Evolutionary conservation across 1,140 invertebrate genomes (phyloP), one percentile per base, ranked within the genome.

Genomic region (Pseudomyrmex dendroicus): DNA sequence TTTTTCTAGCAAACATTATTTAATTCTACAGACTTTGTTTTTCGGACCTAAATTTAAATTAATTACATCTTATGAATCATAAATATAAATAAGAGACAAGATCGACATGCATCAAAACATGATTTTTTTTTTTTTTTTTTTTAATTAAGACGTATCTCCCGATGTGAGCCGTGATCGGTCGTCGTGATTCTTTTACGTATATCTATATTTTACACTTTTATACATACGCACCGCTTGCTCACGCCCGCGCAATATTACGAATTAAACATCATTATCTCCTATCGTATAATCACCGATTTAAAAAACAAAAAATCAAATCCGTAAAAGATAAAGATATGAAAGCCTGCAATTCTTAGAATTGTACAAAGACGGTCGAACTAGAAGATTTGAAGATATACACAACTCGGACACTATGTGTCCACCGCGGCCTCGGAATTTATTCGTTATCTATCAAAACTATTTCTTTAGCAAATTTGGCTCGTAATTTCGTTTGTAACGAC

Each of bases 31-130:
- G 67, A 82, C 52, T 82, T 84, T 12, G 8, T 84, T 70, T 86
- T 68, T 52, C 62, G 52, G 56, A n/a, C 54, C 57, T 74, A 77
- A 22, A 62, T 85, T 90, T 91, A 90, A 91, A 87, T 90, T 90
- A 91, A 86, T 77, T 86, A 90, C 84, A 89, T 80, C 35, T 76
- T 57, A 77, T 84, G 59, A 50, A 85, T 70, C 56, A 89, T 89
- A 89, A 91, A 91, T 91, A 91, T 86, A 90, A 86, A 90, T 90
- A 87, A n/a, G 22, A 35, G 35, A 78, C 17, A 80, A n/a, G n/a
- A 10, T 76, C 48, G 50, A 73, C 61, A 73, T 82, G 25, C 50
- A 82, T 82, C 70, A 35, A 35, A 35, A 35, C 7, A 63, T 48
- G 1, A 12, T 12, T 7, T 50, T 50, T 12, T 50, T 50, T 50